Base-by-base conservation (phyloP, 2,797 vertebrate species). In the Phrynocephalus vlangalii region DNA sequence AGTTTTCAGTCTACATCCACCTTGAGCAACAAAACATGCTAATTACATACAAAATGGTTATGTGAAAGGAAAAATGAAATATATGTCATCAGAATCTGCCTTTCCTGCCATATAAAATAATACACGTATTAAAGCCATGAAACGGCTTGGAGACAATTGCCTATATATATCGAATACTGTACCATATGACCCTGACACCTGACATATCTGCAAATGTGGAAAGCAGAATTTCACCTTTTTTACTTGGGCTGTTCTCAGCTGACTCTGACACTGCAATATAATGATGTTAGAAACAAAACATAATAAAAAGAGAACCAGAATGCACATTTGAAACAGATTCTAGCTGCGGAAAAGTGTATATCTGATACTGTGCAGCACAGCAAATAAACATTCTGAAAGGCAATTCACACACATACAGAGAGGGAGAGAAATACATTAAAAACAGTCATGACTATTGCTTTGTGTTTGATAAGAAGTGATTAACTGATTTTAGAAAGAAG, bases 301-400 rank as follows among this genome's bases (percentile, higher is more conserved):
- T 92, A 89, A 92, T 67, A 85, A 86, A 20, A 86, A 91, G 88
- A 85, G 44, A 1, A 88, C 13, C 56, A 90, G 28, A 91, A 50
- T 86, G 24, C 7, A 91, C 67, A 78, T 87, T 89, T 83, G 88
- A 89, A 91, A 68, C 3, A 89, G 50, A 84, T 88, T 56, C 9
- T 56, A 56, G 10, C 52, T 13, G 52, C 52, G 13, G 9, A 13
- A 56, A 13, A 56, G 52, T 56, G 52, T 13, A 56, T 11, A 11
- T 56, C 9, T 56, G 52, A 56, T 56, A 56, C 9, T 56, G 52
- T 56, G 52, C 9, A 56, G 52, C 3, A 13, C 9, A 56, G 52
- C 52, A 56, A 56, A 56, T 56, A 9, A 56, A 56, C 11, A 56
- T 44, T 44, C 38, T 44, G 3, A 44, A 44, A 44, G 38, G 38